Evolutionary conservation across 92 coral and sea anemone genomes (phyloP).

Genomic region (Phenganax stokvisi): DNA sequence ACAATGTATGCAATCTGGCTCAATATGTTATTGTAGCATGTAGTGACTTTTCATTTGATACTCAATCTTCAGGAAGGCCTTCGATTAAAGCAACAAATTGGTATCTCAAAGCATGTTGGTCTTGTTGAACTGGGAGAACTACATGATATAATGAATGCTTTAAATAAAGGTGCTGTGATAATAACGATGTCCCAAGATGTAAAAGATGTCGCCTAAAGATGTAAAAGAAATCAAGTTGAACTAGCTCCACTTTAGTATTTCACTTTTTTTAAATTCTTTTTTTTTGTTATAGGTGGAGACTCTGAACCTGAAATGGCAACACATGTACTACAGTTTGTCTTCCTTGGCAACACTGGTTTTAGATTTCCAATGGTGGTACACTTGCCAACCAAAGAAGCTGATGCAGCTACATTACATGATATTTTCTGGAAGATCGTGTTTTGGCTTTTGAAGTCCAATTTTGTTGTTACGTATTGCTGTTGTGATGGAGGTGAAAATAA

Average conservation of each 20-base stretch:
- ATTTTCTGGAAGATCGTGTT: conserved; percentile 52
- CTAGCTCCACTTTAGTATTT: not conserved
- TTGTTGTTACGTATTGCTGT: conserved; percentile 46
- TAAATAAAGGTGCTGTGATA: not conserved
- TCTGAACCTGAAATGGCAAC: conserved; percentile 43
- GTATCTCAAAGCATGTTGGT: conserved; percentile 44
- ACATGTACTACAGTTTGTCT: conserved; percentile 62
- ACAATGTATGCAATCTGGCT: too few relatives aligned
- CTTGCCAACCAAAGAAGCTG: conserved; percentile 56
- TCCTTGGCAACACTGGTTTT: conserved; percentile 52
- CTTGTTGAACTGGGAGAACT: conserved; percentile 42
- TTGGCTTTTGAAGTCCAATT: conserved; percentile 36
- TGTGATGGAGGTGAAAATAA: conserved; percentile 59
- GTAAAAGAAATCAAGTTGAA: not conserved
- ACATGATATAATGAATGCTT: conserved; percentile 27
- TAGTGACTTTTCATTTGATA: not conserved
- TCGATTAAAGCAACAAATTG: conserved; percentile 36
- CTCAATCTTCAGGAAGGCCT: conserved; percentile 36
- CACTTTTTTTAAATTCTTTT: not conserved
- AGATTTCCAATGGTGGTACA: conserved; percentile 60
- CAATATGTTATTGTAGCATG: too few relatives aligned
- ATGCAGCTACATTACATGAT: conserved; percentile 36
- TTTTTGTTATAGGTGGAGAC: conserved; percentile 25
- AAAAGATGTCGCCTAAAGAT: not conserved
- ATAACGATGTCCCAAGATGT: not conserved